Evolutionary conservation across 2,888 invertebrate species (phyloP).

Genomic region (Colostygia pectinataria): DNA sequence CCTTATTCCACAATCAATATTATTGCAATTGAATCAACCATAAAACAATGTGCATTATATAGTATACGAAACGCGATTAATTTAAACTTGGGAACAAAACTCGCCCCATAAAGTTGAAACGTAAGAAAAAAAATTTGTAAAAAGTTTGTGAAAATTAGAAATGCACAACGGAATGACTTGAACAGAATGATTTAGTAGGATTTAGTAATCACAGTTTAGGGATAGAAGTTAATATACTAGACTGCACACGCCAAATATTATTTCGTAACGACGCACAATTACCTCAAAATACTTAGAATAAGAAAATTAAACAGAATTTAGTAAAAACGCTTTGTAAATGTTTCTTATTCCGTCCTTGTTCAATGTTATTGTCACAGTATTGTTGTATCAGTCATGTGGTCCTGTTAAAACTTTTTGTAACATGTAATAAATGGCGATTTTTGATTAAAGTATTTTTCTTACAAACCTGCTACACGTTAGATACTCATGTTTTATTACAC

Average conservation of each 20-base stretch:
- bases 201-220: constrained; percentile 10
- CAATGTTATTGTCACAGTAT: constrained; percentile 35
- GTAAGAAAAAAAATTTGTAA: neutral
- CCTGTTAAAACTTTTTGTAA: constrained; percentile 57
- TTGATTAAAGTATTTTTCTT: constrained; percentile 28
- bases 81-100: constrained; percentile 14
- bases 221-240: constrained; percentile 45
- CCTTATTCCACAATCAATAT: no score
- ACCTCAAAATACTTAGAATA: constrained; percentile 28
- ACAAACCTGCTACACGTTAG: no score
- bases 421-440: constrained; percentile 52
- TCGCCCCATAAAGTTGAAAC: constrained; percentile 13
- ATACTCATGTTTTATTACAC: no score
- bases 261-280: constrained; percentile 31
- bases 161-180: constrained; percentile 15
- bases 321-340: constrained; percentile 18
- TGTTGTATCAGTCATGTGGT: constrained; percentile 42
- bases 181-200: constrained; percentile 10
- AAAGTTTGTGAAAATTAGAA: neutral
- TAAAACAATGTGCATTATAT: constrained; percentile 7
- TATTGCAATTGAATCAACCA: neutral
- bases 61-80: constrained; percentile 16
- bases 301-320: constrained; percentile 16
- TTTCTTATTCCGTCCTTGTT: constrained; percentile 12
- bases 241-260: constrained; percentile 66